Percentiles rank a stretch among this genome's conserved stretches.
Conservation (phyloP, 2,888 invertebrate genomes). For the Eilema sororculum region DNA sequence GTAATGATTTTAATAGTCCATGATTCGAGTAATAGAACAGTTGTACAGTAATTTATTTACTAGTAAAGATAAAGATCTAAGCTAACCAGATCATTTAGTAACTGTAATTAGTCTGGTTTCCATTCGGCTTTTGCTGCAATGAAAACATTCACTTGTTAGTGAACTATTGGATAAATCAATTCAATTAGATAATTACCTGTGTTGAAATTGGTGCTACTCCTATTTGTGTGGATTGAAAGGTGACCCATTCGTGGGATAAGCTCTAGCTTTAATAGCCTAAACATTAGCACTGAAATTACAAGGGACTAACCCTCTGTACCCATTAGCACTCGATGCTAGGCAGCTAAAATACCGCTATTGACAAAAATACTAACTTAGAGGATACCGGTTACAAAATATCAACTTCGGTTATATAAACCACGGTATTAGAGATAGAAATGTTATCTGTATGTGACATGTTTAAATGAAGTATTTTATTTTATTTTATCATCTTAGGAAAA, state of each 20-base stretch:
- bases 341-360: slow-evolving; percentile 52
- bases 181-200: slow-evolving; percentile 20
- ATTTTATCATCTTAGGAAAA: too few species aligned
- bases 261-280: slow-evolving; percentile 65
- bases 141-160: background rate
- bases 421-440: too few species aligned
- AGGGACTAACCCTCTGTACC: slow-evolving; percentile 66
- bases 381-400: background rate
- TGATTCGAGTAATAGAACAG: background rate
- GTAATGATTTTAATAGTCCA: background rate
- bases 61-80: background rate
- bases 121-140: background rate
- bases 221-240: slow-evolving; percentile 59
- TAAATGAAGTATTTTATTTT: too few species aligned
- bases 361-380: background rate
- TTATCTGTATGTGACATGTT: too few species aligned
- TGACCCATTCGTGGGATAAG: slow-evolving; percentile 57
- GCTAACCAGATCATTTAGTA: background rate
- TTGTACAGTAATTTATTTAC: background rate
- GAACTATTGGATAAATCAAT: slow-evolving; percentile 28
- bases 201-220: slow-evolving; percentile 30
- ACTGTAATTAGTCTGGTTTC: background rate
- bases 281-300: slow-evolving; percentile 74
- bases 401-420: too few species aligned
- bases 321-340: slow-evolving; percentile 62